Evolutionary conservation across 2,888 invertebrate genomes (phyloP), one percentile per base, ranked within the genome.

Genomic region (Colletes collaris): DNA sequence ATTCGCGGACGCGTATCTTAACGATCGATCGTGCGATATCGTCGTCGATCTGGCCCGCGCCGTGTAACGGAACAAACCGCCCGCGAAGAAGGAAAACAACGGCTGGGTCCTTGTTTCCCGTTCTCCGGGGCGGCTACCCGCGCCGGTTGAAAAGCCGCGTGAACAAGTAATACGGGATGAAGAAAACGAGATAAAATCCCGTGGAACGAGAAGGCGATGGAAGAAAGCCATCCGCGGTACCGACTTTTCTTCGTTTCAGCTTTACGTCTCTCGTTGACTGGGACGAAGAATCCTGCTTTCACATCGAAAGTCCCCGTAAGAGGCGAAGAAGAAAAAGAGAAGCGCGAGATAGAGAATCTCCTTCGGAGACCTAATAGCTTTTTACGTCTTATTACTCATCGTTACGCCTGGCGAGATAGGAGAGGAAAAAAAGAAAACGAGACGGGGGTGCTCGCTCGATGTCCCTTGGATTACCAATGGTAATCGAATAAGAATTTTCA

Each of bases 301-400:
- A 83, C 79, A 55, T 71, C 73, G 67, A 62, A 78, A 68, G 71
- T 66, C 80, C 60, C 56, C 76, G 68, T 60, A 62, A 68, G 59
- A 64, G 37, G 40, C 44, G 46, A 68, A 67, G 67, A 66, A 67
- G 67, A 65, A 64, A 63, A 70, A 79, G 74, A 62, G 59, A 58
- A 64, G 16, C 62, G 50, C 56, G 40, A 71, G 79, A 79, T 60
- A 66, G 60, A 66, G 69, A 81, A 83, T 81, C 83, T 83, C 76
- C 76, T 82, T 76, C 75, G 79, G 66, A 19, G 74, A 84, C 70
- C 71, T 82, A 84, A 87, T 86, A 86, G 82, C 83, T 86, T 86
- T 83, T 87, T 80, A 87, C 81, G 77, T 77, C 79, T 86, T 87
- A 86, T 87, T 85, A 87, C 87, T 82, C 82, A 62, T 82, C 83